Conservation (phyloP, 1,140 invertebrate species). For the Zaprionus tsacasi region DNA sequence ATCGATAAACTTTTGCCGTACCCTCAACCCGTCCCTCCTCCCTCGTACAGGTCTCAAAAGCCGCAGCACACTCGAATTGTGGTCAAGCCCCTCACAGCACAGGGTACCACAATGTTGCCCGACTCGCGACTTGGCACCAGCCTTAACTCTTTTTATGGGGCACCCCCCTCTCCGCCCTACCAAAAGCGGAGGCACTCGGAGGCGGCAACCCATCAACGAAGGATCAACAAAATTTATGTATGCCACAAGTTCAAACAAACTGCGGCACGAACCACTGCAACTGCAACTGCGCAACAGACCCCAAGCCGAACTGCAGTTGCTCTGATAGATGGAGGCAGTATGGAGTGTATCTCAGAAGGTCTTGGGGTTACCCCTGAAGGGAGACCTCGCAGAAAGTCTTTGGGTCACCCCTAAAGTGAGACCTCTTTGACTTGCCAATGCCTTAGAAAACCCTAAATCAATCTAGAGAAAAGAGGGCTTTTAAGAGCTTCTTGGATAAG, state of each 20-base stretch:
- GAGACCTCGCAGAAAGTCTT: too few relatives aligned
- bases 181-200: slow-evolving; percentile 34
- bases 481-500: too few relatives aligned
- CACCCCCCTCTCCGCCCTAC: too few relatives aligned
- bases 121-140: slow-evolving; percentile 33
- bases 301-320: background rate
- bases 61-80: slow-evolving; percentile 23
- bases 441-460: too few relatives aligned
- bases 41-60: background rate
- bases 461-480: too few relatives aligned
- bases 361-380: too few relatives aligned
- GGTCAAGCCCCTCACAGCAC: slow-evolving; percentile 27
- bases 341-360: too few relatives aligned
- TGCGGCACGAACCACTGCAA: slow-evolving; percentile 23
- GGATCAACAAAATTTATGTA: slow-evolving; percentile 71
- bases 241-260: slow-evolving; percentile 56
- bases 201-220: slow-evolving; percentile 52
- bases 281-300: slow-evolving; percentile 1
- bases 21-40: too few relatives aligned
- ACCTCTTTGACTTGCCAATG: too few relatives aligned
- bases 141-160: slow-evolving; percentile 56
- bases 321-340: background rate
- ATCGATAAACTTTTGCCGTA: slow-evolving; percentile 51
- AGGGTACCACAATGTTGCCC: slow-evolving; percentile 58
- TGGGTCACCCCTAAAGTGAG: too few relatives aligned